Base-by-base conservation (phyloP, 2,797 vertebrate genomes). In the Propithecus deckenii region DNA sequence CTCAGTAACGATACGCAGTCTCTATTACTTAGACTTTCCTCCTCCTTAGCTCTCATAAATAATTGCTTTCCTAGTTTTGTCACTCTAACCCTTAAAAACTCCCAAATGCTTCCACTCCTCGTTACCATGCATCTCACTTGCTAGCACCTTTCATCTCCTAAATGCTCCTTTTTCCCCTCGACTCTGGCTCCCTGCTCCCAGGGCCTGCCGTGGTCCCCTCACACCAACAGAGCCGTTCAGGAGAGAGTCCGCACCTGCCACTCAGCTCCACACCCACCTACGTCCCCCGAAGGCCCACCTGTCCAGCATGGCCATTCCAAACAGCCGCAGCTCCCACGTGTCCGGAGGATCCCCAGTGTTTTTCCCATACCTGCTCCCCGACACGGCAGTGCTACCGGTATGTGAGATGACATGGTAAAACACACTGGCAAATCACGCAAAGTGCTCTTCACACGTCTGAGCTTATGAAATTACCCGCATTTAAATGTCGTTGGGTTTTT, bases 241-340 rank as follows among this genome's bases (percentile, higher is more conserved):
- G 15, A 41, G 8, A 65, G 18, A 35, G 18, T 30, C 43, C 41
- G 59, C 57, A 15, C 23, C 30, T 5, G 4, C 28, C 15, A 2
- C 11, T 57, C 57, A 65, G 28, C 12, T 15, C 20, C 30, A 4
- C 28, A 22, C 48, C 4, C 13, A 52, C 7, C 3, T 4, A 22
- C 30, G 15, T 38, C 71, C 30, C 6, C 17, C 3, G 3, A 28
- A 1, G 20, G 6, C 17, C 46, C 20, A 12, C 22, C 8, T 78
- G 55, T 30, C 32, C 38, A 67, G 13, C 18, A 0, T 9, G 46
- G 4, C 14, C 46, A 1, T 83, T 75, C n/a, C 48, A 50, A 86
- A 57, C 2, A 79, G 46, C 10, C 0, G 0, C 35, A 59, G 23
- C 80, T 32, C 41, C 15, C 0, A 4, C 4, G 5, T 22, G 10